Base-by-base conservation (phyloP, 2,113 vertebrate species). In the Gopherus flavomarginatus region DNA sequence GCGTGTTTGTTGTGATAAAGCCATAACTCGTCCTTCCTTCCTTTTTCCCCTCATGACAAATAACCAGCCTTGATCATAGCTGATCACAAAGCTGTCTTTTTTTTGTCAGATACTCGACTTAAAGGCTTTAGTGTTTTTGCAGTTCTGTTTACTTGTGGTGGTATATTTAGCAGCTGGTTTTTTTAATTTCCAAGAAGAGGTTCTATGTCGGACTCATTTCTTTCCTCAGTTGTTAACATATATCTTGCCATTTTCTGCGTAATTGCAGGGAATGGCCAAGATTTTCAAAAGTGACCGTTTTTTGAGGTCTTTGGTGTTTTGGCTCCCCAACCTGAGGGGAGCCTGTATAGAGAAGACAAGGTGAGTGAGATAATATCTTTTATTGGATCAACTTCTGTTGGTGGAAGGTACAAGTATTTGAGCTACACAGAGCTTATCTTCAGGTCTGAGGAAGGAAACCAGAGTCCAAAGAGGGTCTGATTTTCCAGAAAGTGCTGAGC, bases 41-140 rank as follows among this genome's bases (percentile, higher is more conserved):
- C 11, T 69, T 81, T 72, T 26, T 11, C 31, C 35, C 72, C 14
- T 17, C 38, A 14, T 69, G 77, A 54, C 78, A 86, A 92, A 75
- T 7, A 92, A 80, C 31, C 1, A 4, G 22, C 77, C 8, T 56
- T 89, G 31, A 5, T 92, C n/a, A 59, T 35, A 17, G 52, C 8
- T 87, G 72, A 65, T 92, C 81, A 56, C 56, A 88, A 77, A 88
- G 31, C 31, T 83, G 1, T 78, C 88, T 31, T 1, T 11, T 35
- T 97, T 87, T 90, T 54, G 44, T 80, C 87, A 89, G 65, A 4
- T 47, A 22, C 31, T 90, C 47, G 6, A 27, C 22, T 79, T 90
- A n/a, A 80, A 53, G 49, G 10, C 50, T 56, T 35, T 84, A 21
- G 26, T 83, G 4, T 26, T 22, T 4, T 59, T 89, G 72, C 38